Conservation (phyloP, 2,797 vertebrate genomes). For the Falco concolor region DNA sequence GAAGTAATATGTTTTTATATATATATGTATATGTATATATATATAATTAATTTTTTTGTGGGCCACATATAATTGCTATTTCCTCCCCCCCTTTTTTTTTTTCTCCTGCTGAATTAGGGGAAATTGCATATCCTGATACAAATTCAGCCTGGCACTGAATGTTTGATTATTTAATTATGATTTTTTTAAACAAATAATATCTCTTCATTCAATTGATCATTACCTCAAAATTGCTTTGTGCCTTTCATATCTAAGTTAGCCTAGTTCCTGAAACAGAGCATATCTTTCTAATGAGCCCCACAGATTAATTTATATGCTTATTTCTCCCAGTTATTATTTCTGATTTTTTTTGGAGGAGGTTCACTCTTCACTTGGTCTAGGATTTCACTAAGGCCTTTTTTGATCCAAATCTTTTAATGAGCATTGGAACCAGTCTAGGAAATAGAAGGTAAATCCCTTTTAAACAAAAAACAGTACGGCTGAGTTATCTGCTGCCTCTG, state of each 20-base stretch:
- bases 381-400: conserved; percentile 15
- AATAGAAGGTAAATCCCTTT: conserved; percentile 38
- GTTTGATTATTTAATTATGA: background rate
- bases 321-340: conserved; percentile 12
- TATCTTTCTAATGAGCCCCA: background rate
- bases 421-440: background rate
- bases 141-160: background rate
- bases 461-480: background rate
- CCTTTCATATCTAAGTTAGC: background rate
- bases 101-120: background rate
- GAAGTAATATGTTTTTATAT: background rate
- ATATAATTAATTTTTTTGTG: background rate
- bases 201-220: background rate
- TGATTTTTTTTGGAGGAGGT: background rate
- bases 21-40: background rate
- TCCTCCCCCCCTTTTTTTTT: background rate
- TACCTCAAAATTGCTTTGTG: background rate
- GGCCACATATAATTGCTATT: background rate
- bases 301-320: background rate
- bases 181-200: background rate
- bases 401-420: conserved; percentile 1
- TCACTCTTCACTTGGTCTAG: background rate
- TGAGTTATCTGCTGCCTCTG: background rate
- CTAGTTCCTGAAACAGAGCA: background rate
- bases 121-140: background rate